phyloP scores from a whole-genome alignment of 1,140 invertebrate species.

The Parapsyche elsis region DNA sequence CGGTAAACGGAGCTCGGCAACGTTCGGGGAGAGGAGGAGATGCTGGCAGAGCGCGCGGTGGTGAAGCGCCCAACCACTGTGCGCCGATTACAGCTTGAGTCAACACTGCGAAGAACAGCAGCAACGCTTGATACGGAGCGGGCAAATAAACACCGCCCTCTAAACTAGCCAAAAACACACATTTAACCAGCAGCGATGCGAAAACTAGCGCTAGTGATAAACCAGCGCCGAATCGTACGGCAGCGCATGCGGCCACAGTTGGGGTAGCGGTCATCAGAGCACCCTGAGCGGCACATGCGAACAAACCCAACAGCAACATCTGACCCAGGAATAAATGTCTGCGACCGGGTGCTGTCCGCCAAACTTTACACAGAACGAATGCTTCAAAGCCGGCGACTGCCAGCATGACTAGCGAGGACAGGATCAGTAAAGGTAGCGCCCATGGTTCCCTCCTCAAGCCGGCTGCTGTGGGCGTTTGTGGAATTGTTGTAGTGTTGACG shows the following conservation, averaged over 20 bases:
- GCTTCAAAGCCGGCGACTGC: constrained; percentile 87
- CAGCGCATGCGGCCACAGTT: constrained; percentile 82
- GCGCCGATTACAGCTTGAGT: constrained; percentile 90
- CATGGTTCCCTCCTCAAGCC: constrained; percentile 80
- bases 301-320: constrained; percentile 87
- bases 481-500: constrained; percentile 58
- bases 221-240: constrained; percentile 86
- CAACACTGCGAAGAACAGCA: constrained; percentile 89
- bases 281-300: constrained; percentile 83
- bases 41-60: constrained; percentile 67
- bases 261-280: constrained; percentile 84
- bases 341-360: constrained; percentile 83
- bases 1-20: constrained; percentile 74
- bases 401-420: constrained; percentile 82
- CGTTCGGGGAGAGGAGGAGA: constrained; percentile 65
- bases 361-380: constrained; percentile 89
- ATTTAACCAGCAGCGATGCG: constrained; percentile 91
- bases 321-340: constrained; percentile 92
- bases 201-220: constrained; percentile 91
- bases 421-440: constrained; percentile 85
- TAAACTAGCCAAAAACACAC: constrained; percentile 91
- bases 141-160: constrained; percentile 93
- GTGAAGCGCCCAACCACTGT: constrained; percentile 85
- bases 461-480: constrained; percentile 57
- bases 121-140: constrained; percentile 88